phyloP scores from a whole-genome alignment of 2,113 vertebrate genomes.

The Falcunculus frontatus region DNA sequence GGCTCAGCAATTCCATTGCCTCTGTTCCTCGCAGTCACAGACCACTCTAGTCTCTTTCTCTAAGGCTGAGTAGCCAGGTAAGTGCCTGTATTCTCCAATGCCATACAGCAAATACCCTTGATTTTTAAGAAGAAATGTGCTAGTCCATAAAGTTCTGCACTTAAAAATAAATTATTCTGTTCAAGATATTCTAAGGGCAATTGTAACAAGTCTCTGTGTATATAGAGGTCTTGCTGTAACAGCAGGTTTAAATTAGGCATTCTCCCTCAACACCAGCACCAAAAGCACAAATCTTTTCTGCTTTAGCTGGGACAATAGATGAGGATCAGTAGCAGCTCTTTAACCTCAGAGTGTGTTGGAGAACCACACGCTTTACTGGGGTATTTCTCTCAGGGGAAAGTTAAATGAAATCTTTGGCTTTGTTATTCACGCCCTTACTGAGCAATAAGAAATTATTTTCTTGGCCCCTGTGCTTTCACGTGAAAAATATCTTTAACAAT shows the following conservation, averaged over 20 bases:
- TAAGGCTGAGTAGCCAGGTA: neutral
- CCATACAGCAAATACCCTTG: neutral
- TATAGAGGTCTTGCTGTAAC: neutral
- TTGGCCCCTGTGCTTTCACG: neutral
- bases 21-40: neutral
- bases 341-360: neutral
- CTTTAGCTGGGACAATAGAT: neutral
- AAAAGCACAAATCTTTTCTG: slow-evolving; percentile 38
- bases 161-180: neutral
- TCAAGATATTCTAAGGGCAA: neutral
- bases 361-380: neutral
- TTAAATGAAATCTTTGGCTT: neutral
- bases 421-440: neutral
- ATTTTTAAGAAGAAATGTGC: neutral
- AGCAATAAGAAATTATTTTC: slow-evolving; percentile 44
- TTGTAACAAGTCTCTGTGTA: neutral
- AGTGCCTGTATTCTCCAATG: neutral
- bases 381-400: slow-evolving; percentile 49
- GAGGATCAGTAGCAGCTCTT: neutral
- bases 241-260: neutral
- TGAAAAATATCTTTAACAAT: neutral
- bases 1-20: neutral
- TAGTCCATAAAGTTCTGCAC: neutral
- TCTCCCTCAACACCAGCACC: slow-evolving; percentile 5
- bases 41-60: neutral